Evolutionary conservation across 2,797 vertebrate genomes (phyloP).

Genomic region (Pseudopleuronectes americanus): DNA sequence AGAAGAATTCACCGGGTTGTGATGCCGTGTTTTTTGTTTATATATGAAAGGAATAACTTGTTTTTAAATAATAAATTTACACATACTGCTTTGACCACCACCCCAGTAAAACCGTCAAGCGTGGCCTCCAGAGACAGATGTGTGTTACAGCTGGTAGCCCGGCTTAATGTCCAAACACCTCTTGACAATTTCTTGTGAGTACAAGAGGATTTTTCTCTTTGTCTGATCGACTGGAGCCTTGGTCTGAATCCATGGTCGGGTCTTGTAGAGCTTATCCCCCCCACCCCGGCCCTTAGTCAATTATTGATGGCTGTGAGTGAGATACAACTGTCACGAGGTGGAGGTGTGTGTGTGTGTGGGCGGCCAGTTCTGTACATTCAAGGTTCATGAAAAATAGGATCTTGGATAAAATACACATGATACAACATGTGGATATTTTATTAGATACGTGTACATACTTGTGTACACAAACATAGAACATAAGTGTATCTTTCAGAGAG

Average conservation of each 20-base stretch:
- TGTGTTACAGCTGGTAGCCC: conserved; percentile 42
- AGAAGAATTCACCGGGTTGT: conserved; percentile 8
- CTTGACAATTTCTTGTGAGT: conserved; percentile 26
- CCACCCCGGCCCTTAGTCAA: conserved; percentile 35
- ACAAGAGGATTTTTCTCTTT: conserved; percentile 59
- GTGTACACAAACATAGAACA: background rate
- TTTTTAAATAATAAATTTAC: conserved; percentile 37
- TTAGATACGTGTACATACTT: background rate
- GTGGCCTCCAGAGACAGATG: conserved; percentile 22
- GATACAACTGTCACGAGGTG: conserved; percentile 14
- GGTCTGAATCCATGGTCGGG: too few species aligned
- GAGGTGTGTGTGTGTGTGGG: background rate
- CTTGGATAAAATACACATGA: background rate
- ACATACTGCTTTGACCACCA: conserved; percentile 2
- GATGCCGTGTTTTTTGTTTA: conserved; percentile 11
- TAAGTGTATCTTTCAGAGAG: background rate
- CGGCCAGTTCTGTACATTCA: background rate
- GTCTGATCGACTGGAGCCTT: conserved; percentile 60
- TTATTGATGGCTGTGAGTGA: conserved; percentile 46
- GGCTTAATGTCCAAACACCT: conserved; percentile 37
- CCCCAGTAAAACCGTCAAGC: conserved; percentile 27
- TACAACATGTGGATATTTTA: background rate
- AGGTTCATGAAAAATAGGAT: background rate
- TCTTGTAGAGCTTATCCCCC: conserved; percentile 27
- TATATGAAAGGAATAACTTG: conserved; percentile 10